These are phyloP conservation scores for Mamestra brassicae DNA, from an alignment of 2,888 invertebrate genomes.

Conservation along the genomic window DNA sequence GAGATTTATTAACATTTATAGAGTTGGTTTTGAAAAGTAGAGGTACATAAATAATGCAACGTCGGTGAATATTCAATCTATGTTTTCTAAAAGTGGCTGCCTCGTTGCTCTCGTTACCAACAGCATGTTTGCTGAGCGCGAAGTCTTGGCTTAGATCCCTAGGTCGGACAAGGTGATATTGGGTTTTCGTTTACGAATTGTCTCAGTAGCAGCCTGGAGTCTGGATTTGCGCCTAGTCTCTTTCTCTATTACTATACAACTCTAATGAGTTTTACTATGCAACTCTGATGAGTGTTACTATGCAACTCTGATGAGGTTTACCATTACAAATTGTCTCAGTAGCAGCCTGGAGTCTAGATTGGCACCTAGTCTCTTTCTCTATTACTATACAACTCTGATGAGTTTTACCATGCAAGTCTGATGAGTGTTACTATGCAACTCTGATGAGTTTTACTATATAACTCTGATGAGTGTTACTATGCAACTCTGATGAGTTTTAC, in stretches of 20 bases:
- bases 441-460: too few relatives aligned
- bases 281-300: too few relatives aligned
- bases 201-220: not conserved
- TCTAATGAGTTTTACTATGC: not conserved
- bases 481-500: too few relatives aligned
- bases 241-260: not conserved
- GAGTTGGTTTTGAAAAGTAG: not conserved
- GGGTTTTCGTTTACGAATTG: not conserved
- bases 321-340: too few relatives aligned
- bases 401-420: too few relatives aligned
- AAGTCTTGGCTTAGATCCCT: too few relatives aligned
- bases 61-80: not conserved
- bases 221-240: not conserved
- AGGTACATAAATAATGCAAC: not conserved
- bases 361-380: too few relatives aligned
- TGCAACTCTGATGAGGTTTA: too few relatives aligned
- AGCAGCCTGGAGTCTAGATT: too few relatives aligned
- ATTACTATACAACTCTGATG: too few relatives aligned
- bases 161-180: not conserved
- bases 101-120: not conserved
- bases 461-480: too few relatives aligned
- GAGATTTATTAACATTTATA: constrained; percentile 3
- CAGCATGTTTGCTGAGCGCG: not conserved
- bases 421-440: too few relatives aligned
- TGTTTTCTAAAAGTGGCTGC: not conserved